These are phyloP conservation scores for Dermatophagoides farinae DNA, from an alignment of 1,140 invertebrate genomes.

Conservation along the genomic window DNA sequence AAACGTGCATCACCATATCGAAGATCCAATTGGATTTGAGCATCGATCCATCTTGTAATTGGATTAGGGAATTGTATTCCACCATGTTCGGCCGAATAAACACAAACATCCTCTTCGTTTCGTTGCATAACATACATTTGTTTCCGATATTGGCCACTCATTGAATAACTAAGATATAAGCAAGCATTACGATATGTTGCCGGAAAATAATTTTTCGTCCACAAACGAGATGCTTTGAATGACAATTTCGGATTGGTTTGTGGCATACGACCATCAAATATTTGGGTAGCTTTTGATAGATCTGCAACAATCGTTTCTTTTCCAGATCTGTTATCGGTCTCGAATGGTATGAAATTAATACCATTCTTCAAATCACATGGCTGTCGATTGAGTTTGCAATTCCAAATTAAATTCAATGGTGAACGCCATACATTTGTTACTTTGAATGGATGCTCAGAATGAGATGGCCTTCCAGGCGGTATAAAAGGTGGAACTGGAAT, in stretches of 20 bases:
- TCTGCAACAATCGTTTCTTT: neutral
- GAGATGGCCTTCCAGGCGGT: neutral
- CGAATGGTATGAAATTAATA: neutral
- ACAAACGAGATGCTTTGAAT: neutral
- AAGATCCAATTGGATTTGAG: neutral
- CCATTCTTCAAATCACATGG: neutral
- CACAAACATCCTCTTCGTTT: neutral
- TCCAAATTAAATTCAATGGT: neutral
- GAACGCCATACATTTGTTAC: neutral
- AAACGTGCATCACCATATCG: neutral
- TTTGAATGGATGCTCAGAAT: neutral
- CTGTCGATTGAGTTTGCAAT: neutral
- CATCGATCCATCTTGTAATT: neutral
- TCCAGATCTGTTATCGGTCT: neutral
- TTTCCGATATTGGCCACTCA: neutral
- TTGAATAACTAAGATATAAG: neutral
- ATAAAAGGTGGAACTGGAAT: too few species aligned
- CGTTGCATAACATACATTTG: neutral
- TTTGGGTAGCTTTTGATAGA: neutral
- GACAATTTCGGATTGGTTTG: neutral
- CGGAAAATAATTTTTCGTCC: neutral
- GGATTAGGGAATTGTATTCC: neutral
- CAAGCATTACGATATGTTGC: neutral
- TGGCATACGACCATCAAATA: neutral
- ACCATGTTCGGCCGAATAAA: neutral